A percentile compares a stretch with the other conserved stretches of the same genome.
Evolutionary conservation across 2,888 invertebrate genomes (phyloP).

Genomic region (Sympetrum striolatum): DNA sequence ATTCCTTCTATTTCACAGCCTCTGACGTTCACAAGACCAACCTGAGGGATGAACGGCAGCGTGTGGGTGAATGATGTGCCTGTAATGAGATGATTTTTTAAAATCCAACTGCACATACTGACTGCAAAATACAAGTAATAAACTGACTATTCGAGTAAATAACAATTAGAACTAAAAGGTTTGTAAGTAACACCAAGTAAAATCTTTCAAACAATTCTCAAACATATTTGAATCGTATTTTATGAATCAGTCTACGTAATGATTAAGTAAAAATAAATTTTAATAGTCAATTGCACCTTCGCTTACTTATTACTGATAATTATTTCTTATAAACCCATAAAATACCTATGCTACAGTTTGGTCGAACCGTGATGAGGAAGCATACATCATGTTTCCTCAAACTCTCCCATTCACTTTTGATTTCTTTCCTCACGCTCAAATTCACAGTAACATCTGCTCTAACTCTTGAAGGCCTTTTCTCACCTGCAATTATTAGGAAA

Average conservation of each 20-base stretch:
- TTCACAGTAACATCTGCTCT: conserved; percentile 94
- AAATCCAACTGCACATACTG: not conserved
- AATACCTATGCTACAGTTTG: conserved; percentile 79
- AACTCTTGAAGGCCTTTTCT: conserved; percentile 93
- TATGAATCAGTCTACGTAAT: conserved; percentile 32
- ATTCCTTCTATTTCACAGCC: conserved; percentile 99
- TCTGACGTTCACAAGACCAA: conserved; percentile 88
- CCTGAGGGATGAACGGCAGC: conserved; percentile 89
- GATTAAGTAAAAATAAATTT: conserved; percentile 45
- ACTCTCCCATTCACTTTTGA: conserved; percentile 96
- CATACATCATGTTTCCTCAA: conserved; percentile 97
- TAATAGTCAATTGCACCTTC: not conserved
- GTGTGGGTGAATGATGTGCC: conserved; percentile 82
- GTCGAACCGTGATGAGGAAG: conserved; percentile 91
- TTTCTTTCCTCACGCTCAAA: conserved; percentile 86
- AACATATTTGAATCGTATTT: no score
- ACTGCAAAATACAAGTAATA: not conserved
- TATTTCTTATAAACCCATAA: not conserved
- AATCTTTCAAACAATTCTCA: no score
- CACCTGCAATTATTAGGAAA: conserved; percentile 64
- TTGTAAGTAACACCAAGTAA: no score
- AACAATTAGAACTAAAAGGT: no score
- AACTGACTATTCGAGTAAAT: not conserved
- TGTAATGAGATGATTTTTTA: conserved; percentile 52
- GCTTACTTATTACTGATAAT: not conserved